phyloP scores from a whole-genome alignment of 2,888 invertebrate species.

The Perithous albicinctus region DNA sequence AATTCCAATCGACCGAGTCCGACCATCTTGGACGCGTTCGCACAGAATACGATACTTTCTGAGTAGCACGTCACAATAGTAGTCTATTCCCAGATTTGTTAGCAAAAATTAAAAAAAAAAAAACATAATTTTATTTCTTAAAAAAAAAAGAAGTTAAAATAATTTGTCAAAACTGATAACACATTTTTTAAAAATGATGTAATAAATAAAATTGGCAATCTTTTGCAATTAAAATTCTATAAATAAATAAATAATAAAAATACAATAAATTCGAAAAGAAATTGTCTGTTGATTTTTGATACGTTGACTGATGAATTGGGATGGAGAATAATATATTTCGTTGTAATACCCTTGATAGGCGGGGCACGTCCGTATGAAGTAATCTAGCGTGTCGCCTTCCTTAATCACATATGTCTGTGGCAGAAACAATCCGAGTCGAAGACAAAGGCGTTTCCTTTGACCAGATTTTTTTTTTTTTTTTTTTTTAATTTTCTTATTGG shows the following conservation, averaged over 20 bases:
- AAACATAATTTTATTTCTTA: no score
- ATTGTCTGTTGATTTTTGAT: neutral
- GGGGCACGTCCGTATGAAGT: constrained; percentile 16
- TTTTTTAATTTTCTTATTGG: neutral
- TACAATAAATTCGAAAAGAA: neutral
- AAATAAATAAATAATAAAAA: neutral
- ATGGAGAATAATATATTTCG: neutral
- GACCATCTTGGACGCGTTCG: constrained; percentile 13
- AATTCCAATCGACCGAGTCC: constrained; percentile 8
- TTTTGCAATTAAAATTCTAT: no score
- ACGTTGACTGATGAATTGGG: neutral
- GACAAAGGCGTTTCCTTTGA: constrained; percentile 12
- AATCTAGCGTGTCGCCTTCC: constrained; percentile 8
- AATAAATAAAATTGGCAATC: no score
- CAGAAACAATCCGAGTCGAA: neutral
- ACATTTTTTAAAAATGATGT: no score
- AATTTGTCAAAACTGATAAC: neutral
- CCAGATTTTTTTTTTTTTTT: no score
- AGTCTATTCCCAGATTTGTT: constrained; percentile 8
- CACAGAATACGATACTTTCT: neutral
- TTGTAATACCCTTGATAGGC: constrained; percentile 1
- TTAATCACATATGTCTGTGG: neutral
- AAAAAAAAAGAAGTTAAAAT: neutral
- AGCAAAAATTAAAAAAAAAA: no score
- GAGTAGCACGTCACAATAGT: constrained; percentile 15